phyloP scores from a whole-genome alignment of 2,113 vertebrate genomes.

The Prionailurus bengalensis region DNA sequence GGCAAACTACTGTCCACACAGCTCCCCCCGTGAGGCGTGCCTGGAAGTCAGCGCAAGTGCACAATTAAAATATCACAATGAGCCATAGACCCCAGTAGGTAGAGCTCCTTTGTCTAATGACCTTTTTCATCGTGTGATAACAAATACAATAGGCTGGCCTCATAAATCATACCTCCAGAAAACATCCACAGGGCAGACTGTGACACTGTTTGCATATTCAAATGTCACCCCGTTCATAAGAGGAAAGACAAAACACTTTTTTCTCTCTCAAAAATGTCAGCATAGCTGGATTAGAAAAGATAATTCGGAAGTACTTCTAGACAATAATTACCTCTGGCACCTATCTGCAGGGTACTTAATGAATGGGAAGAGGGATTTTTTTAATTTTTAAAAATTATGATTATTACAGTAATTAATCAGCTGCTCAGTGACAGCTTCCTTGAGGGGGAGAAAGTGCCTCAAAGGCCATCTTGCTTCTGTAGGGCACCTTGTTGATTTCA shows the following conservation, averaged over 20 bases:
- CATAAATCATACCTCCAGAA: conserved; percentile 90
- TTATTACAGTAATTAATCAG: conserved; percentile 97
- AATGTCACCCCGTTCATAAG: conserved; percentile 91
- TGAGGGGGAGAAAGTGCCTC: conserved; percentile 85
- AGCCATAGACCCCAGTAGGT: conserved; percentile 80
- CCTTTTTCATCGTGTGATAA: conserved; percentile 87
- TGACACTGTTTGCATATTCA: conserved; percentile 90
- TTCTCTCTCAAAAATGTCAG: conserved; percentile 91
- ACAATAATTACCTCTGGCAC: conserved; percentile 93
- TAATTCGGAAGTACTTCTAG: conserved; percentile 91
- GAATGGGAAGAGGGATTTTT: conserved; percentile 91
- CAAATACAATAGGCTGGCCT: conserved; percentile 87
- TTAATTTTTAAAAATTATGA: conserved; percentile 92
- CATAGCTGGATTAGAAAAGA: conserved; percentile 90
- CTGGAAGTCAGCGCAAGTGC: conserved; percentile 43
- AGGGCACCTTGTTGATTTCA: conserved; percentile 91
- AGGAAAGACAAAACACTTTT: conserved; percentile 87
- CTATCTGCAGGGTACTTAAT: conserved; percentile 91
- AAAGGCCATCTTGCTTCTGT: conserved; percentile 89
- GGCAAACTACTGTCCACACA: not conserved
- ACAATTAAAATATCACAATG: conserved; percentile 88
- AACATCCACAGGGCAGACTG: conserved; percentile 85
- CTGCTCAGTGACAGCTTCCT: conserved; percentile 91
- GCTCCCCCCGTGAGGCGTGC: not conserved
- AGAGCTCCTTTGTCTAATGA: conserved; percentile 88